A percentile compares a stretch with the other conserved stretches of the same genome.
phyloP scores from a whole-genome alignment of 2,888 invertebrate genomes.

The Gastrophysa polygoni region DNA sequence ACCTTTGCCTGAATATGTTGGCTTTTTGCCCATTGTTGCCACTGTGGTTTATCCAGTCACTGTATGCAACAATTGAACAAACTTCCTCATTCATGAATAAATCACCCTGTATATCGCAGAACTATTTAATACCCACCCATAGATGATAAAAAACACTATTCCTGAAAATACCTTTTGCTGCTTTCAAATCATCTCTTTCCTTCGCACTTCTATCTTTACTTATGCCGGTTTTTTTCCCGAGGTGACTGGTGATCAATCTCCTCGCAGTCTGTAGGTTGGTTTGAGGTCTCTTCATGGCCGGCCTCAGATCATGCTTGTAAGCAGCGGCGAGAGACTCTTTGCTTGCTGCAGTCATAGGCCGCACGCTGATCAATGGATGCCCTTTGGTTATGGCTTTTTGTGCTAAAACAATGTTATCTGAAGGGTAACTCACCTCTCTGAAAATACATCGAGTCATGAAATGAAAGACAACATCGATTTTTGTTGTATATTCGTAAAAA shows the following conservation, averaged over 20 bases:
- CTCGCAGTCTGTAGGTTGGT: constrained; percentile 56
- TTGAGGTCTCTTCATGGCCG: constrained; percentile 56
- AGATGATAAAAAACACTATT: neutral
- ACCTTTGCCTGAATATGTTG: too few relatives aligned
- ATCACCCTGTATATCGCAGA: too few relatives aligned
- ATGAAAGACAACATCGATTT: too few relatives aligned
- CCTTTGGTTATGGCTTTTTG: constrained; percentile 51
- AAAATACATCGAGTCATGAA: neutral
- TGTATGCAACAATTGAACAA: too few relatives aligned
- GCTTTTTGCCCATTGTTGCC: too few relatives aligned
- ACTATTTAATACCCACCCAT: too few relatives aligned
- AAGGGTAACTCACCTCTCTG: neutral
- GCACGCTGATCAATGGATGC: constrained; percentile 54
- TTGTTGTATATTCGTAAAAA: too few relatives aligned
- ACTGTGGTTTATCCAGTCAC: too few relatives aligned
- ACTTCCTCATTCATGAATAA: too few relatives aligned
- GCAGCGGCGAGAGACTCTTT: constrained; percentile 48
- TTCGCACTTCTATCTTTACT: constrained; percentile 51
- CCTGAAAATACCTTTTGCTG: constrained; percentile 50
- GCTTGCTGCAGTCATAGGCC: constrained; percentile 53
- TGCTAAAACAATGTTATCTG: constrained; percentile 44
- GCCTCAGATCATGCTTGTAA: constrained; percentile 51
- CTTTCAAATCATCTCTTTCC: constrained; percentile 51
- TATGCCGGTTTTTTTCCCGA: constrained; percentile 52
- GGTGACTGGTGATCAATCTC: constrained; percentile 53